These are phyloP conservation scores for Leptothorax acervorum DNA, from an alignment of 2,888 invertebrate species.

Conservation along the genomic window DNA sequence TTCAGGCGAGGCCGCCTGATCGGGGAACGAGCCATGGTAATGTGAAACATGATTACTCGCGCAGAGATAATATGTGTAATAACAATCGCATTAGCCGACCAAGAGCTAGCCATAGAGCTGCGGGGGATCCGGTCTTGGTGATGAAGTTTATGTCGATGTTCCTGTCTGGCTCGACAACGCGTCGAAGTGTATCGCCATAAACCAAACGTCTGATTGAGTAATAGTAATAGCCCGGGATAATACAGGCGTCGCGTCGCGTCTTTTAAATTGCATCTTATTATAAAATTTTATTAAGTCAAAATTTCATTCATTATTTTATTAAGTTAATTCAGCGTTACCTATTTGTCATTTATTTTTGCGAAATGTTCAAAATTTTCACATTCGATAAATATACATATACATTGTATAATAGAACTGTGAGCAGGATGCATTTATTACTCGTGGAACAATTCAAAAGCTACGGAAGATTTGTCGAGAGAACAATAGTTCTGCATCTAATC, in stretches of 20 bases:
- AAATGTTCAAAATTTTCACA: neutral
- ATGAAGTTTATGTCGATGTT: slow-evolving; percentile 51
- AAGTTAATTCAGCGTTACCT: neutral
- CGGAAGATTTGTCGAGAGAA: neutral
- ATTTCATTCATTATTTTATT: neutral
- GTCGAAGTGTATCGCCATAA: slow-evolving; percentile 39
- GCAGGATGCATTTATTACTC: neutral
- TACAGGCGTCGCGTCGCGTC: neutral
- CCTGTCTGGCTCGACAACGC: slow-evolving; percentile 43
- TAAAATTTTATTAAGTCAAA: neutral
- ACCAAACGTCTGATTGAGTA: slow-evolving; percentile 42
- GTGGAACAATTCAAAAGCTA: neutral
- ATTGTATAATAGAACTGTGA: neutral
- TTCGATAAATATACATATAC: neutral
- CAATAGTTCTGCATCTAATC: neutral
- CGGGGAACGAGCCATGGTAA: slow-evolving; percentile 79
- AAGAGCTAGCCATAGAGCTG: slow-evolving; percentile 64
- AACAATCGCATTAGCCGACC: slow-evolving; percentile 84
- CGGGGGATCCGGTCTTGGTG: slow-evolving; percentile 78
- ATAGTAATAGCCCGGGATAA: slow-evolving; percentile 19
- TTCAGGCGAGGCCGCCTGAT: slow-evolving; percentile 61
- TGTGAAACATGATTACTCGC: slow-evolving; percentile 83
- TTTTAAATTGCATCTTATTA: neutral
- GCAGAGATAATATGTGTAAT: slow-evolving; percentile 83
- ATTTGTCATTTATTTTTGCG: neutral